Conservation (phyloP, 2,888 invertebrate species). For the Drosophila conformis region DNA sequence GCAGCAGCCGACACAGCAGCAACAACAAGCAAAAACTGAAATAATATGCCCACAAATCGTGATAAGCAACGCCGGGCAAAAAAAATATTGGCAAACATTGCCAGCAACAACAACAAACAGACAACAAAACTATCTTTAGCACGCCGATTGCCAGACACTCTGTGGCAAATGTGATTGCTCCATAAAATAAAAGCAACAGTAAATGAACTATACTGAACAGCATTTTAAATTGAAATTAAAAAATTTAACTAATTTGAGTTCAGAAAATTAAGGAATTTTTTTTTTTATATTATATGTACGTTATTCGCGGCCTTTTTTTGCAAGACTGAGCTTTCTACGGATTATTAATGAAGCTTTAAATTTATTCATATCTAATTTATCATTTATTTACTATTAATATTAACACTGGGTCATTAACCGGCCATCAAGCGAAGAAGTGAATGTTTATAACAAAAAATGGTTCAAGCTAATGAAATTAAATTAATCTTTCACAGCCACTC, state of each 20-base stretch:
- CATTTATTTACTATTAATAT: background rate
- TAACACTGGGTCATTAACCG: background rate
- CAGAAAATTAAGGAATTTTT: background rate
- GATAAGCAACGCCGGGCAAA: constrained; percentile 73
- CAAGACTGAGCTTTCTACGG: background rate
- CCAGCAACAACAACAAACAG: constrained; percentile 56
- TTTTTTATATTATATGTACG: background rate
- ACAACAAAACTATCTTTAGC: background rate
- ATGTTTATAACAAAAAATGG: background rate
- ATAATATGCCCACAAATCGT: constrained; percentile 80
- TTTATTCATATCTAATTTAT: background rate
- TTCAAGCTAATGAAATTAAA: background rate
- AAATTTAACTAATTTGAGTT: background rate
- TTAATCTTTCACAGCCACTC: background rate
- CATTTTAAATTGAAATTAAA: background rate
- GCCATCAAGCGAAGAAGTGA: background rate
- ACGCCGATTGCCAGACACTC: constrained; percentile 27
- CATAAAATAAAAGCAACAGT: background rate
- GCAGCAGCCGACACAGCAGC: constrained; percentile 30
- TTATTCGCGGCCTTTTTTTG: background rate
- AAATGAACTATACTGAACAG: background rate
- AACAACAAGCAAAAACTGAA: constrained; percentile 65
- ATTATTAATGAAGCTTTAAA: background rate
- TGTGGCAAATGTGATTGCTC: background rate
- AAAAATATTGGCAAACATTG: constrained; percentile 71